Conservation (phyloP, 2,113 vertebrate species). For the Aphelocoma coerulescens region DNA sequence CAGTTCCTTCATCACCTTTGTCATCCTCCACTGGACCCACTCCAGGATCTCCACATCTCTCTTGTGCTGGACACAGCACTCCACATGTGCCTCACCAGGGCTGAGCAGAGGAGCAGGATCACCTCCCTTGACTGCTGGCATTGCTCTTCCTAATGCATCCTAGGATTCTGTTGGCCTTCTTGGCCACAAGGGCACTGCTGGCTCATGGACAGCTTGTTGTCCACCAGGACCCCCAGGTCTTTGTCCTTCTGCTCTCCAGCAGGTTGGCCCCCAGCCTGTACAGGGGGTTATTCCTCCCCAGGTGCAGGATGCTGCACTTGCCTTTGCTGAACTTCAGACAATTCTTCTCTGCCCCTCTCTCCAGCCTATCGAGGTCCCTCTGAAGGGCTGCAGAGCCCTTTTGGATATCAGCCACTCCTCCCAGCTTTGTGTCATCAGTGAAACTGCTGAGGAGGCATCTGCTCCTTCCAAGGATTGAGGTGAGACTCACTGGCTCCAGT, state of each 20-base stretch:
- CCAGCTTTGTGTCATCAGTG: neutral
- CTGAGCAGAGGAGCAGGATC: neutral
- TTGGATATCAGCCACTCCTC: fast-evolving
- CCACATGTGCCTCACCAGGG: neutral
- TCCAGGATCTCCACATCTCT: neutral
- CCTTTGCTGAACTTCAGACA: neutral
- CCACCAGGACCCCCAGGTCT: neutral
- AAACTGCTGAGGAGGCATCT: neutral
- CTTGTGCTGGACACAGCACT: neutral
- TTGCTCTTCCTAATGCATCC: neutral
- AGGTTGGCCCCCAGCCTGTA: neutral
- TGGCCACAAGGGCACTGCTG: neutral
- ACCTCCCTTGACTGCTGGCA: neutral
- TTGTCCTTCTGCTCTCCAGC: neutral
- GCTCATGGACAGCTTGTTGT: neutral
- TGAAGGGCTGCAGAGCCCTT: neutral
- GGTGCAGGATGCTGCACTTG: neutral
- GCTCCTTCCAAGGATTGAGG: neutral
- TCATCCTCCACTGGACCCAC: fast-evolving
- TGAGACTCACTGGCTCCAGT: neutral
- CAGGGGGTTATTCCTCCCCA: neutral
- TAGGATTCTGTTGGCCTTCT: neutral
- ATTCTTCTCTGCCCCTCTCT: neutral
- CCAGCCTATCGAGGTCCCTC: fast-evolving
- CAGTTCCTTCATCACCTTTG: neutral